These are phyloP conservation scores for Rhabdomys dilectus DNA, from an alignment of 2,113 vertebrate species.

Conservation along the genomic window DNA sequence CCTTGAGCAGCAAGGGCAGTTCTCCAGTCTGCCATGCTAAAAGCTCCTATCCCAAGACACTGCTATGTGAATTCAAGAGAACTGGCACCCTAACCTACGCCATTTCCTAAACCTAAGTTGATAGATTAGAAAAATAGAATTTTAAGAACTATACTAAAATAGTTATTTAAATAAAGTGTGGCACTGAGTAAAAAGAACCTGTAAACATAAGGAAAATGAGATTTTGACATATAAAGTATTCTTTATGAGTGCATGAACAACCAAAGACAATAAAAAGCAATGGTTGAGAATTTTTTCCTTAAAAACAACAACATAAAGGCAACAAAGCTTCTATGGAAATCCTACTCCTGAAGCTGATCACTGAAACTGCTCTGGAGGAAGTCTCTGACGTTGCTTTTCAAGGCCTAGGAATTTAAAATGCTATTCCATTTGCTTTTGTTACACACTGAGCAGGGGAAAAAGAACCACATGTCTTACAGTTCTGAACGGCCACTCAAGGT, in stretches of 20 bases:
- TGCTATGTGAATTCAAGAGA: neutral
- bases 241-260: neutral
- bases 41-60: no score
- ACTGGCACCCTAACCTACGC: neutral
- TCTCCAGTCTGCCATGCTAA: neutral
- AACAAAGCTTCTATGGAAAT: neutral
- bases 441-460: neutral
- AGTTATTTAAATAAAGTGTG: neutral
- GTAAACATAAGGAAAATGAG: neutral
- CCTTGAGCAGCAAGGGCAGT: rapidly evolving
- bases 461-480: neutral
- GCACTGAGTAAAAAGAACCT: neutral
- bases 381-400: constrained; percentile 23
- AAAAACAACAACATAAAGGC: neutral
- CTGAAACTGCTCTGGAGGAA: neutral
- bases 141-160: neutral
- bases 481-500: constrained; percentile 3
- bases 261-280: neutral
- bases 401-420: constrained; percentile 16
- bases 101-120: neutral
- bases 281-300: neutral
- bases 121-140: neutral
- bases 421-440: neutral
- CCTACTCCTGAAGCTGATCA: neutral
- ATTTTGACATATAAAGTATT: neutral